Evolutionary conservation across 2,888 invertebrate species (phyloP).

Genomic region (Syritta pipiens): DNA sequence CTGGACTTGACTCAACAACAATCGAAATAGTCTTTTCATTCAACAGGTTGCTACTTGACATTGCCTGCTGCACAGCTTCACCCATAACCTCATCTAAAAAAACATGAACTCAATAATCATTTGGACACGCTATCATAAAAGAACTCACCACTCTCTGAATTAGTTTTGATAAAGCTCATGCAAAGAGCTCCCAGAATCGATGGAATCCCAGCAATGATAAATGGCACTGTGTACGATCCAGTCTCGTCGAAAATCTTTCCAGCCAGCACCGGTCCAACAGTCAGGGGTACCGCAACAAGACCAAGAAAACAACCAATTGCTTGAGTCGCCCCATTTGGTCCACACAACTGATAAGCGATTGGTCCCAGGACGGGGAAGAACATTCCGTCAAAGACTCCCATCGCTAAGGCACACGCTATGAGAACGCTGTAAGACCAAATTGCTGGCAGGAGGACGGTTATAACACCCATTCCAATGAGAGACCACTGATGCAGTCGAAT

Average conservation of each 20-base stretch:
- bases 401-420: constrained; percentile 21
- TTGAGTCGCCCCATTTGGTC: constrained; percentile 51
- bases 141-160: constrained; percentile 31
- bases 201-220: constrained; percentile 54
- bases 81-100: constrained; percentile 20
- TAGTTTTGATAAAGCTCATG: constrained; percentile 36
- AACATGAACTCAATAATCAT: background rate
- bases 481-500: constrained; percentile 54
- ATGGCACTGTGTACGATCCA: constrained; percentile 54
- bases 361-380: constrained; percentile 60
- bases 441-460: constrained; percentile 31
- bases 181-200: constrained; percentile 57
- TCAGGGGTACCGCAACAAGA: constrained; percentile 51
- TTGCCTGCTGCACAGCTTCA: constrained; percentile 6
- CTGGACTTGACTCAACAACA: constrained; percentile 36
- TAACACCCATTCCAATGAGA: constrained; percentile 49
- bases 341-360: constrained; percentile 54
- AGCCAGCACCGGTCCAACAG: constrained; percentile 50
- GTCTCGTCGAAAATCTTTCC: constrained; percentile 61
- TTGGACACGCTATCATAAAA: background rate
- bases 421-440: constrained; percentile 30
- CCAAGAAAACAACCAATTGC: constrained; percentile 61
- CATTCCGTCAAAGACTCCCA: constrained; percentile 62
- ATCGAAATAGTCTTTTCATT: constrained; percentile 39
- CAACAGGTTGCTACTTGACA: constrained; percentile 21